Evolutionary conservation across 1,140 invertebrate genomes (phyloP), one percentile per base, ranked within the genome.

Genomic region (Gryllus bimaculatus): DNA sequence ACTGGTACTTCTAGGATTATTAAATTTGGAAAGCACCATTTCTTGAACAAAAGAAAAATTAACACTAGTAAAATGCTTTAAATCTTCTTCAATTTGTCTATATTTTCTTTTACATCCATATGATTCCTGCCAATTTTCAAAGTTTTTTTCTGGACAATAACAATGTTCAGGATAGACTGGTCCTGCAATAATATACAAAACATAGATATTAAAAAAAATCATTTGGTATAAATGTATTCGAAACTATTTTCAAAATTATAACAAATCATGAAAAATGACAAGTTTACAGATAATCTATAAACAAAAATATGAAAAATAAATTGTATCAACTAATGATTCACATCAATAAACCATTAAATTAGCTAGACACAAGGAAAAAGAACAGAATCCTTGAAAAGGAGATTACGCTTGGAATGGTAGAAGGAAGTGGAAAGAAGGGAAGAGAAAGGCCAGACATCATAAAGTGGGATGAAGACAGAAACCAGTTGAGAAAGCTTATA

Each of bases 111-210:
- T 86, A 86, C 96, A 98, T 48, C 90, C 85, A 86, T 93, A 91
- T 18, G 88, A 82, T 39, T 90, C 82, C 6, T 94, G 82, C 93
- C 95, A 96, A 3, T 88, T 83, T 39, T 89, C 82, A 10, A 94
- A 83, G 77, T 90, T 87, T 81, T 87, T 82, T 81, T 88, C 84
- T 74, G 95, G 95, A 85, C 96, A 98, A 81, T 94, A 86, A 86
- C 96, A 98, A 80, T 94, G 90, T 82, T 97, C 96, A 82, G 94
- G 89, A 83, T 93, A 92, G 48, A 96, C 86, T 66, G 88, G 87
- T 81, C 90, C 92, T 94, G 83, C 79, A 87, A 89, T 80, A 39
- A 81, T 82, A 73, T 81, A 75, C 48, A 78, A 81, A 81, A 66
- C 20, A 83, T 80, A 81, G 74, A 81, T 78, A 77, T 78, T 82